Conservation (phyloP, 2,797 vertebrate genomes). For the Poeciliopsis presidionis region DNA sequence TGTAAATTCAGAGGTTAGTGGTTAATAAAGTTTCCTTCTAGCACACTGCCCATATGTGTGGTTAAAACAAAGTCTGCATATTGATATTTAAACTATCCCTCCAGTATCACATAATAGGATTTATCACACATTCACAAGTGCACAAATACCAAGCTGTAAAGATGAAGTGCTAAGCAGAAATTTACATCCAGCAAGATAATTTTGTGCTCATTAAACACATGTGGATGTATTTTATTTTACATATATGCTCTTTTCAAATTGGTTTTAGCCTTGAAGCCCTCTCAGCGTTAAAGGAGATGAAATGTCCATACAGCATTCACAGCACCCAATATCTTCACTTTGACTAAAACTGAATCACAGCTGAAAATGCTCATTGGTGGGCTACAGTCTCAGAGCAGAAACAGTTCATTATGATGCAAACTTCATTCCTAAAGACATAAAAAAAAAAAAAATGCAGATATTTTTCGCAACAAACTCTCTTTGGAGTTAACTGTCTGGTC, state of each 20-base stretch:
- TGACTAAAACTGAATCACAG: background rate
- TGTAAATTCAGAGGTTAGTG: constrained; percentile 4
- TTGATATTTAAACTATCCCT: background rate
- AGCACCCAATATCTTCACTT: constrained; percentile 1
- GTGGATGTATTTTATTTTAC: constrained; percentile 2
- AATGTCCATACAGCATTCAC: background rate
- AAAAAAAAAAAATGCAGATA: background rate
- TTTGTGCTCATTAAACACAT: constrained; percentile 6
- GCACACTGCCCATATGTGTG: background rate
- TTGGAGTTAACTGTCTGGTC: constrained; percentile 4
- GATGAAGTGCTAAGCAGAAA: constrained; percentile 1
- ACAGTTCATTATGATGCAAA: constrained; percentile 2
- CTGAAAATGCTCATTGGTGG: constrained; percentile 1
- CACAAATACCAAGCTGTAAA: constrained; percentile 2
- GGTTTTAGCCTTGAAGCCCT: constrained; percentile 53
- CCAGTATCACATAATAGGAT: constrained; percentile 5
- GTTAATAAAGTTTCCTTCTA: background rate
- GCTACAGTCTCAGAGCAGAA: background rate
- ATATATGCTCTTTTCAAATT: constrained; percentile 13
- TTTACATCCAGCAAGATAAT: constrained; percentile 18
- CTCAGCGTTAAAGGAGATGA: constrained; percentile 31
- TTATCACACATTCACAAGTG: background rate
- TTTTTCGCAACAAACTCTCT: background rate
- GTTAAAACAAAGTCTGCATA: background rate
- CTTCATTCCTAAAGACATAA: background rate